Base-by-base conservation (phyloP, 2,888 invertebrate species). In the Cantharis lateralis region DNA sequence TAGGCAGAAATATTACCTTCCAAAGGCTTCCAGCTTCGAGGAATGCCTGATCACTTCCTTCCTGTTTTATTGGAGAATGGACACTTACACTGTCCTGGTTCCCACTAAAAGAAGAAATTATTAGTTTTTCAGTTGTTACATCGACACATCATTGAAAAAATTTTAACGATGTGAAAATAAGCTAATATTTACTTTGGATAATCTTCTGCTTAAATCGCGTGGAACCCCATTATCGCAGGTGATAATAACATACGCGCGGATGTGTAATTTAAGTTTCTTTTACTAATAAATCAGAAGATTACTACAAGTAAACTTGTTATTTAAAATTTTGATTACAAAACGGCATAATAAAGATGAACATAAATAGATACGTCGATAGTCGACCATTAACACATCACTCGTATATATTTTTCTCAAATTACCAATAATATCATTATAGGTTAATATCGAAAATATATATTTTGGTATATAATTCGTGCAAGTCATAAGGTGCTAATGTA, bases 401-500 rank as follows among this genome's bases (percentile, higher is more conserved):
- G 61, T 62, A 32, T 66, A 72, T 75, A 78, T 76, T 79, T 79
- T 78, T 76, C 73, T 77, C 74, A 76, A 79, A 79, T 77, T 72
- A 68, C 75, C 70, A 73, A 62, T 78, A 70, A 77, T 79, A 75
- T 77, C 79, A 79, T 79, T 79, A 77, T 71, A 64, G 71, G 48
- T 71, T 79, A 79, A 79, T 77, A 70, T 70, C 76, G 73, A 71
- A 76, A 79, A 79, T 78, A 72, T 74, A 62, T 62, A 71, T 73
- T 78, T 62, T 69, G 71, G 69, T 48, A 68, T 61, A 75, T 76
- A 79, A 78, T 76, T 76, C 71, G 72, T 20, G 68, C 70, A 72
- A 76, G 72, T 78, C 72, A 74, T 18, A 68, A 78, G 79, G 79
- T 76, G 79, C 75, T 79, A 79, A 79, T 78, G 79, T 75, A 79